Evolutionary conservation across 2,797 vertebrate species (phyloP), one percentile per base, ranked within the genome.

Genomic region (Notolepis coatsorum): DNA sequence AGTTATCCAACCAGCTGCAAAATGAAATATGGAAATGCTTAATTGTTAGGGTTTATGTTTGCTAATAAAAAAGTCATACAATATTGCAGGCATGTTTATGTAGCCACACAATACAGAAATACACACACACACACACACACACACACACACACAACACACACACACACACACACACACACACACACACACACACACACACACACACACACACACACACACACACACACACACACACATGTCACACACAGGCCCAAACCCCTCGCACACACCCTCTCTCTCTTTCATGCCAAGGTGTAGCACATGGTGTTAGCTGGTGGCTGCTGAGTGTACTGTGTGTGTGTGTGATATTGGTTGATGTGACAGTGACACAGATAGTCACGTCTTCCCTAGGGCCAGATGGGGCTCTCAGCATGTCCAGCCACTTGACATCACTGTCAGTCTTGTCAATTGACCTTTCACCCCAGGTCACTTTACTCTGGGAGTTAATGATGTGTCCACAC

Each of bases 341-440:
- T 31, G 60, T 61, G 15, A 28, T 31, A 49, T 59, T 53, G 65
- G 58, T 69, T 79, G 79, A 80, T 61, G 64, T 8, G 30, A 60
- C 31, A 24, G 78, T 71, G 79, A 85, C 73, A 75, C 57, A 84
- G 81, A 87, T 75, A 86, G 85, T 84, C 76, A 75, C 43, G 35
- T 75, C 77, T 49, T 24, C 67, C 61, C 68, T 41, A 33, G 24
- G 77, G 66, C 77, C 90, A 93, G 91, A 93, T 92, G 93, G 90
- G 87, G 71, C 73, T 80, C 84, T 41, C 68, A 69, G 80, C 73
- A 42, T 47, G 85, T 78, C 57, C 54, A 79, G 71, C 73, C 85
- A 86, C 90, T 92, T 92, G 91, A 92, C 90, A 90, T 90, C 83
- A 60, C 85, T 90, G 88, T 87, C 90, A 88, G 85, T 75, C 71